Conservation (phyloP, 2,888 invertebrate species). For the Xestia sexstrigata region DNA sequence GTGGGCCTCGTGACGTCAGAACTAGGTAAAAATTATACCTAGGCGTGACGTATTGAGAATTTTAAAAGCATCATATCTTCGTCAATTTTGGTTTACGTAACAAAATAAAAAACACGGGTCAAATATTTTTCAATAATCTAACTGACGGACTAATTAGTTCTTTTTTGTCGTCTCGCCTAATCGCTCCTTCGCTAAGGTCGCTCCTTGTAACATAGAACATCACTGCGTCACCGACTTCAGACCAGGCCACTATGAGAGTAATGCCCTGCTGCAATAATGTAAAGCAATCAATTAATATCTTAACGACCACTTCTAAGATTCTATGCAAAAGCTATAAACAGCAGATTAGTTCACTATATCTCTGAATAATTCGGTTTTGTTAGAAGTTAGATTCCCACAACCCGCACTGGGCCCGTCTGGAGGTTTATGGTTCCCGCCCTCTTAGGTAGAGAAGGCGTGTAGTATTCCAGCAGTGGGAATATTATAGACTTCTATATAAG, state of each 20-base stretch:
- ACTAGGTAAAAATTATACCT: too few relatives aligned
- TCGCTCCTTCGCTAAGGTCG: too few relatives aligned
- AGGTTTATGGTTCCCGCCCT: neutral
- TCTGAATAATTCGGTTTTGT: constrained; percentile 2
- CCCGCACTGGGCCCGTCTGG: neutral
- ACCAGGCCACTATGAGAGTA: neutral
- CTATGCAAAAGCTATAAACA: neutral
- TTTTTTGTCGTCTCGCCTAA: too few relatives aligned
- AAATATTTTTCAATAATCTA: too few relatives aligned
- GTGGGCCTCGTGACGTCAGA: too few relatives aligned
- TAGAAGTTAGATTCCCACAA: neutral
- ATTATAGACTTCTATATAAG: neutral
- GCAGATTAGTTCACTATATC: neutral
- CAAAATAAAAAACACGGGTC: too few relatives aligned
- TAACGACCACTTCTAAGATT: neutral
- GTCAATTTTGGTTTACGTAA: too few relatives aligned
- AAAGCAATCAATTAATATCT: neutral
- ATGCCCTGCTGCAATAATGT: neutral
- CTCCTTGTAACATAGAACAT: neutral
- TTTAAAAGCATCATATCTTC: too few relatives aligned
- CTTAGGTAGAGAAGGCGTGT: neutral
- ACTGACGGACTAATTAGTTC: too few relatives aligned
- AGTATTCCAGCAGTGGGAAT: neutral
- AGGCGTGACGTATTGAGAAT: too few relatives aligned
- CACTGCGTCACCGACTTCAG: neutral